Evolutionary conservation across 2,797 vertebrate species (phyloP).

Genomic region (Anguilla megastoma): DNA sequence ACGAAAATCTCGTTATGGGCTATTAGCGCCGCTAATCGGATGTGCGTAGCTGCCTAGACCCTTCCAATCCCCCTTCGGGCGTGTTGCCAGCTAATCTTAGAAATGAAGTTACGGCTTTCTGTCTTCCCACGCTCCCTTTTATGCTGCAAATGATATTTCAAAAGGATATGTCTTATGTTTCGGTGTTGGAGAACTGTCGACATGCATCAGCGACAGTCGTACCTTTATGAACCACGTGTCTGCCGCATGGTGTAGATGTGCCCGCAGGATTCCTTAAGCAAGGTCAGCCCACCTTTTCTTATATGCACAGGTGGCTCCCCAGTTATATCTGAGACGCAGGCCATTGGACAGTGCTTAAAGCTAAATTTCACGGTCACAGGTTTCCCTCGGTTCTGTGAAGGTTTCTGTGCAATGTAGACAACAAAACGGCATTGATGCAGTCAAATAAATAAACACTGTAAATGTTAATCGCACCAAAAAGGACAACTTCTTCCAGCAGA

Average conservation of each 20-base stretch:
- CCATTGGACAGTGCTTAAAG: no score
- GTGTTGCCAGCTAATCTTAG: constrained; percentile 57
- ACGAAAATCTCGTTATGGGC: constrained; percentile 68
- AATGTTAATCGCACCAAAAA: background rate
- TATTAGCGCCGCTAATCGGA: constrained; percentile 71
- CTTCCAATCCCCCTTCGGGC: constrained; percentile 62
- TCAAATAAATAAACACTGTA: background rate
- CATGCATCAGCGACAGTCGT: background rate
- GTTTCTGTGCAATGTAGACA: background rate
- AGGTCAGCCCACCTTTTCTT: background rate
- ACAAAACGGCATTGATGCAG: background rate
- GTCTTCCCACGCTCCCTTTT: background rate
- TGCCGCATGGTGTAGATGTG: background rate
- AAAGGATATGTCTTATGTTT: background rate
- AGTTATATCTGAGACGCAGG: no score
- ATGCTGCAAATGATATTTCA: background rate
- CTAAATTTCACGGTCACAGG: background rate
- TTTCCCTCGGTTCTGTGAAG: background rate
- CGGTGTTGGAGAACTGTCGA: background rate
- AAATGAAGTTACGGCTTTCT: constrained; percentile 50
- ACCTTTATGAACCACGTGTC: background rate
- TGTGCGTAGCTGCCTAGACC: constrained; percentile 67
- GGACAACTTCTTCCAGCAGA: background rate
- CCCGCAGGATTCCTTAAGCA: background rate
- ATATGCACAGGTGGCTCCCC: background rate